Evolutionary conservation across 1,140 invertebrate genomes (phyloP), one percentile per base, ranked within the genome.

Genomic region (Brachionus plicatilis): DNA sequence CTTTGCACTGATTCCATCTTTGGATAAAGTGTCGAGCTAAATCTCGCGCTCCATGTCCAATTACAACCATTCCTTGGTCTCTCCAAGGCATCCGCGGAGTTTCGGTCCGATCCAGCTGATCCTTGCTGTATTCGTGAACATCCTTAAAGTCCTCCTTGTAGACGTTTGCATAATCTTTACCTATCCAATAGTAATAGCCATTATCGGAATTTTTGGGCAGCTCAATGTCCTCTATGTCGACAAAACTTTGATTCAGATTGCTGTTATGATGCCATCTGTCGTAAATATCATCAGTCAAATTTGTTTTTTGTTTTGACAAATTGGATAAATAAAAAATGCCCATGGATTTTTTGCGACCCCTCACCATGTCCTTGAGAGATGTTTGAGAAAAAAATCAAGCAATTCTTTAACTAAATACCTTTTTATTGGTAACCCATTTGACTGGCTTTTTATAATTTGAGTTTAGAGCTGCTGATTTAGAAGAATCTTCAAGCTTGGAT

Each of bases 41-140:
- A 90, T 99, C 97, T 84, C 95, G 90, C 0, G 96, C 96, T 2
- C 94, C 92, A 7, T 93, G 91, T 1, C 95, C 95, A 87, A 94
- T 92, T 0, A 97, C 93, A 86, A 95, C 92, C 5, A 93, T 90
- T n/a, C 94, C 95, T 72, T 98, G 92, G 90, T 99, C 96, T 88
- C 98, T 96, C 97, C 97, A 99, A 3, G 97, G 97, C 96, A 98
- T 98, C 86, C 97, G 91, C 0, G 96, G 96, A 7, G 94, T 96
- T 2, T 92, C 93, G 43, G 92, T 92, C 47, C 96, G 91, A 88
- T 97, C 94, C 29, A 85, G 56, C 50, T 66, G 56, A 53, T 85
- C 75, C 27, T 78, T 92, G 91, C 93, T 97, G 0, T 96, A 96
- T 84, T 93, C 92, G 86, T 98, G 86, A 27, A 90, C 84, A 83